Conservation (phyloP, 2,888 invertebrate genomes). For the Sesia bembeciformis region DNA sequence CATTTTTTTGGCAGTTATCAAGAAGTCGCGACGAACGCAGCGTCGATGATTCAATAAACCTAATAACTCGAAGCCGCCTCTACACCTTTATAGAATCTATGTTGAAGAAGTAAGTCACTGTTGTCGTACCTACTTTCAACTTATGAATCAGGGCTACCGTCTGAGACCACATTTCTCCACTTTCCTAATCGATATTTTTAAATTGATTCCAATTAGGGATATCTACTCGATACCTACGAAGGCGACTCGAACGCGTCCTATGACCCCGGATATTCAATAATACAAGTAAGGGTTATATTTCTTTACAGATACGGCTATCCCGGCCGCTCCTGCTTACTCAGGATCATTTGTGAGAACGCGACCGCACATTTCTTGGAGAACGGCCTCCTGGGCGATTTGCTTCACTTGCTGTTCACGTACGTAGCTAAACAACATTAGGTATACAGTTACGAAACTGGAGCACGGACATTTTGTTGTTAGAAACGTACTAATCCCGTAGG, state of each 20-base stretch:
- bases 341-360: constrained; percentile 79
- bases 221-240: too few species aligned
- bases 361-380: constrained; percentile 70
- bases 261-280: too few species aligned
- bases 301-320: constrained; percentile 71
- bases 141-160: too few species aligned
- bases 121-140: too few species aligned
- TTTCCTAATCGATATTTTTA: too few species aligned
- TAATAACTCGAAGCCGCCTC: constrained; percentile 42
- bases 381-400: constrained; percentile 79
- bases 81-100: constrained; percentile 60
- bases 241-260: too few species aligned
- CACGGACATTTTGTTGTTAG: too few species aligned
- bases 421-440: constrained; percentile 17
- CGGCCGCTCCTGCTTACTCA: constrained; percentile 76
- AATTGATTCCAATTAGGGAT: too few species aligned
- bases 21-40: constrained; percentile 26
- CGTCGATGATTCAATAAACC: constrained; percentile 11
- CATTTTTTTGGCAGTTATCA: constrained; percentile 28
- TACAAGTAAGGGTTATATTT: constrained; percentile 3
- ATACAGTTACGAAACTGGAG: too few species aligned
- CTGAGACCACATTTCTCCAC: too few species aligned
- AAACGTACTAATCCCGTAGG: too few species aligned
- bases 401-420: constrained; percentile 81
- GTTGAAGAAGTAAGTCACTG: constrained; percentile 50